These are phyloP conservation scores for Stichodactyla helianthus DNA, from an alignment of 64 coral and sea anemone genomes.

Conservation along the genomic window DNA sequence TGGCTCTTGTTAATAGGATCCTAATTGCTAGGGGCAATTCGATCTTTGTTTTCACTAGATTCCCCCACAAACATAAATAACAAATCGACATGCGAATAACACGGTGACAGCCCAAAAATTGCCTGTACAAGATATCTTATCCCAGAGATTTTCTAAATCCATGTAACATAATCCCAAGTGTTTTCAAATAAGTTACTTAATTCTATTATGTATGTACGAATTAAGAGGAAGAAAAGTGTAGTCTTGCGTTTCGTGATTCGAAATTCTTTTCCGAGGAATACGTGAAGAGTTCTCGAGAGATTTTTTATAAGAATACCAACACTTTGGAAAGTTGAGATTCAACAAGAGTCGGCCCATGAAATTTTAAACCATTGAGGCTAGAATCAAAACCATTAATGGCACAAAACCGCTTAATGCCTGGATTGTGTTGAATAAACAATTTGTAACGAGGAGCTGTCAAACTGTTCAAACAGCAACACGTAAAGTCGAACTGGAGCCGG, in stretches of 20 bases:
- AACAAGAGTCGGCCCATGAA: not conserved
- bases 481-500: not conserved
- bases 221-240: not conserved
- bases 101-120: not conserved
- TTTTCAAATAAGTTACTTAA: not conserved
- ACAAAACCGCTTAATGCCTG: conserved; percentile 5
- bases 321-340: no score
- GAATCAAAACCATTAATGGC: not conserved
- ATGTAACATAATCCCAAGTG: not conserved
- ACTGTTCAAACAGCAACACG: not conserved
- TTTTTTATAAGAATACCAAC: not conserved
- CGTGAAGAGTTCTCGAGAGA: not conserved
- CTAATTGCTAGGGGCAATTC: not conserved
- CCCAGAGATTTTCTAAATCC: not conserved
- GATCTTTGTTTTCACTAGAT: not conserved
- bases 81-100: not conserved
- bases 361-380: not conserved
- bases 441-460: conserved; percentile 4
- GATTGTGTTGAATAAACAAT: conserved; percentile 10
- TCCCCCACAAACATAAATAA: not conserved
- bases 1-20: not conserved
- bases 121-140: not conserved
- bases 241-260: not conserved
- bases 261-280: not conserved
- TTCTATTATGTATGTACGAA: not conserved